Conservation (phyloP, 35 echinoderm and acorn worm species). For the Heliocidaris erythrogramma region DNA sequence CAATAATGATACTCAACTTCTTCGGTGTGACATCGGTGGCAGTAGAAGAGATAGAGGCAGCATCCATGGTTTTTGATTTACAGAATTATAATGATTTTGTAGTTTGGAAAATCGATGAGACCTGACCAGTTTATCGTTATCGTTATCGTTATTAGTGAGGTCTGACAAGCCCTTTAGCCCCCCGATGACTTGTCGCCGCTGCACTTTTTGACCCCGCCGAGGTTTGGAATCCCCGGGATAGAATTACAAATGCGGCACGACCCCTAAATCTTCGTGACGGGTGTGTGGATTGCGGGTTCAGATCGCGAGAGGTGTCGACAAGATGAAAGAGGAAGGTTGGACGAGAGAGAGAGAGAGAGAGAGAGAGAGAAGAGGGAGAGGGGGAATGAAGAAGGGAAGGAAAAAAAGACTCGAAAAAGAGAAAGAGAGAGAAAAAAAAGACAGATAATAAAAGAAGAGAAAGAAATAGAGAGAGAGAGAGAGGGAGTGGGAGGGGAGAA, state of each 20-base stretch:
- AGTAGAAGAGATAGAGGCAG: too few species aligned
- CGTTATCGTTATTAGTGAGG: too few species aligned
- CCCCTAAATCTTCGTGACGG: conserved; percentile 29
- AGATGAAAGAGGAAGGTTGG: background rate
- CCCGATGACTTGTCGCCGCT: conserved; percentile 18
- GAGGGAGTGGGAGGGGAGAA: background rate
- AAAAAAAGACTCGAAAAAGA: background rate
- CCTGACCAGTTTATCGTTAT: too few species aligned
- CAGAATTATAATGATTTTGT: too few species aligned
- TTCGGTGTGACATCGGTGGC: too few species aligned
- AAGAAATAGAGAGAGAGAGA: background rate
- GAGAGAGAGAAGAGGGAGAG: background rate
- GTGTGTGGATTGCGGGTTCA: conserved; percentile 43
- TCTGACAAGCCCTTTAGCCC: background rate
- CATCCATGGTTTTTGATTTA: too few species aligned
- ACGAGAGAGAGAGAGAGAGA: background rate
- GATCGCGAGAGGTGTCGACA: conserved; percentile 39
- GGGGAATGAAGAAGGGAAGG: background rate
- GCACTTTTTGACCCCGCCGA: conserved; percentile 47
- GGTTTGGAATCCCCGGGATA: conserved; percentile 44
- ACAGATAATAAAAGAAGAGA: background rate
- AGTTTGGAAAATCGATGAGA: too few species aligned
- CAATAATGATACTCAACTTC: too few species aligned
- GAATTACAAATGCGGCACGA: conserved; percentile 48
- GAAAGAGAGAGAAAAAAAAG: background rate